phyloP scores from a whole-genome alignment of 2,113 vertebrate genomes.

The Heterocephalus glaber region DNA sequence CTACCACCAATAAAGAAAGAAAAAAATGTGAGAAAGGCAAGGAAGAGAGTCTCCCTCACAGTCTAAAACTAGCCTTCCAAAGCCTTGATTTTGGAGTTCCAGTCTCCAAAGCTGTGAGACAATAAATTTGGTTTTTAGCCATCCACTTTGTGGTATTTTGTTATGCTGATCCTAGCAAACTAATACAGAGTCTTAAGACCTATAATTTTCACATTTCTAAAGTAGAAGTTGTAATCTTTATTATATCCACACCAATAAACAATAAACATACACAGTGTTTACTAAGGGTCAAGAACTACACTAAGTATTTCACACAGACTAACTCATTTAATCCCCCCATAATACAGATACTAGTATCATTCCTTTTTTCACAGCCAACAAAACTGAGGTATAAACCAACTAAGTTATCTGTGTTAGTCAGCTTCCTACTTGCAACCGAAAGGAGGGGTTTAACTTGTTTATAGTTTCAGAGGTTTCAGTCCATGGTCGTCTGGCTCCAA shows the following conservation, averaged over 20 bases:
- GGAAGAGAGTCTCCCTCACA: neutral
- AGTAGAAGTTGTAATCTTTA: neutral
- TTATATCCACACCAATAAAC: neutral
- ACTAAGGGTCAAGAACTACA: neutral
- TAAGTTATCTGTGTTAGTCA: neutral
- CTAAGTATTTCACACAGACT: neutral
- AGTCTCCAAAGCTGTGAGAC: neutral
- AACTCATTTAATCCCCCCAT: neutral
- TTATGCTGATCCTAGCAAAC: neutral
- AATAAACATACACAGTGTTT: neutral
- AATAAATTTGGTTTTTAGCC: neutral
- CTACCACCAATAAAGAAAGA: neutral
- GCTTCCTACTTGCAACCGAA: neutral
- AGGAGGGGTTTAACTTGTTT: neutral
- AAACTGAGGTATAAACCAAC: neutral
- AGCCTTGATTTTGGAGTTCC: neutral
- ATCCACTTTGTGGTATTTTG: neutral
- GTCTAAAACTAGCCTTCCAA: neutral
- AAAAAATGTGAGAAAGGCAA: neutral
- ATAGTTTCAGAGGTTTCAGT: neutral
- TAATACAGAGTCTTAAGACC: neutral
- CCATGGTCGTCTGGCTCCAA: neutral
- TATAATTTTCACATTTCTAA: neutral
- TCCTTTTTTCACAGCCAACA: neutral
- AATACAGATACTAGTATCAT: neutral